Conservation (phyloP, 2,113 vertebrate species). For the Bufo bufo region DNA sequence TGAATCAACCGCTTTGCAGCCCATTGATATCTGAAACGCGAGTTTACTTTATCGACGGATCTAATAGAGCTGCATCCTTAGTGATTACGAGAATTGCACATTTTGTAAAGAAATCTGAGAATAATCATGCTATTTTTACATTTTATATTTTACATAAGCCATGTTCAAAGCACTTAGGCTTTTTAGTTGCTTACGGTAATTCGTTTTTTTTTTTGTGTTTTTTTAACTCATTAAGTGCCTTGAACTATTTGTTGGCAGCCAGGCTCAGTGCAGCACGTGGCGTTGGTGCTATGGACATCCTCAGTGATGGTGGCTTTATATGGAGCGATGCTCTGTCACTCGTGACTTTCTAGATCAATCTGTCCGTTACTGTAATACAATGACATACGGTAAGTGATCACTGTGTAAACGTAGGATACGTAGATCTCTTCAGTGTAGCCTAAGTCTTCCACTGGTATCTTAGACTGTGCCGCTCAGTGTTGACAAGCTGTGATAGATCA, state of each 20-base stretch:
- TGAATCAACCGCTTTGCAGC: conserved; percentile 57
- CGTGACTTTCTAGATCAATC: background rate
- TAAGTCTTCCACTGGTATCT: background rate
- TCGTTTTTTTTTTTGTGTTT: conserved; percentile 57
- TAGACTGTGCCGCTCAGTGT: background rate
- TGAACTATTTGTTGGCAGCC: conserved; percentile 68
- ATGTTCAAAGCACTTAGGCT: conserved; percentile 61
- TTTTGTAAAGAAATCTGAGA: conserved; percentile 40
- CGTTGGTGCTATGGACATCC: conserved; percentile 73
- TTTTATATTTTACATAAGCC: conserved; percentile 69
- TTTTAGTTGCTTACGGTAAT: conserved; percentile 63
- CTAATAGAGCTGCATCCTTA: conserved; percentile 12
- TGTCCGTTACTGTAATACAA: background rate
- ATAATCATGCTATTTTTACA: conserved; percentile 53
- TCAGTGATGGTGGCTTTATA: conserved; percentile 67
- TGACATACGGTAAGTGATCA: background rate
- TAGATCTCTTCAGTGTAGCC: background rate
- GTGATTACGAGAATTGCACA: conserved; percentile 40
- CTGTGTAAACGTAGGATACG: background rate
- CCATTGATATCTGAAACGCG: conserved; percentile 44
- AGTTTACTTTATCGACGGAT: conserved; percentile 6
- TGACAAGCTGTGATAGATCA: background rate
- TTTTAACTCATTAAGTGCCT: conserved; percentile 83
- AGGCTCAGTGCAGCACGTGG: conserved; percentile 70
- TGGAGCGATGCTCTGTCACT: background rate